Base-by-base conservation (phyloP, 2,888 invertebrate species). In the Cecidostiba fungosa region DNA sequence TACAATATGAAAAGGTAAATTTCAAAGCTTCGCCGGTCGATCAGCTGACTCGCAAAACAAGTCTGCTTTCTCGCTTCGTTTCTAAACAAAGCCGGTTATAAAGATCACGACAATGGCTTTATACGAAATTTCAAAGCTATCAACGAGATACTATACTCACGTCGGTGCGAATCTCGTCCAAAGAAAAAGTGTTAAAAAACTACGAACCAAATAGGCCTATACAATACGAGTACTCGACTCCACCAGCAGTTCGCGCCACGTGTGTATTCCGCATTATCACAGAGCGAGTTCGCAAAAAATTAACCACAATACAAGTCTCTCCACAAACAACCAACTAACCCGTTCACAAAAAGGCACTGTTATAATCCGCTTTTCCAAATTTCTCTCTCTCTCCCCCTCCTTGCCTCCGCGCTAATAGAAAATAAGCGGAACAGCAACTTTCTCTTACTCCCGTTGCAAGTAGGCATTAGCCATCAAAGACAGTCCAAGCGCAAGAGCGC, bases 221-320 rank as follows among this genome's bases (percentile, higher is more conserved):
- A 70, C 19, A 36, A 36, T 70, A 5, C 19, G 16, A 43, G 72
- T 72, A 19, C 23, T 36, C 12, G 23, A 10, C 19, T 36, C 12
- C 16, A 39, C 72, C 72, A 43, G 5, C 23, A 72, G 72, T n/a
- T 8, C 39, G 72, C 72, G 72, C 72, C 72, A 72, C 72, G 36
- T 72, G 39, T 39, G 6, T 23, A 36, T 72, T 72, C 72, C 23
- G 29, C 14, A 26, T 14, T n/a, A n/a, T n/a, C n/a, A n/a, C 29
- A 72, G 2, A 36, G 70, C 32, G 32, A 32, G 16, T n/a, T 36
- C 70, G 8, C 3, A 16, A 50, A 8, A 50, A 16, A 70, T 8
- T 19, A 19, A n/a, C n/a, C 29, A 32, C 29, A 5, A 1, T 32
- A 69, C 14, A 70, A 69, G 29, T n/a, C 3, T 8, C n/a, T 66